phyloP scores from a whole-genome alignment of 1,140 invertebrate species.

The Drosophila elegans region DNA sequence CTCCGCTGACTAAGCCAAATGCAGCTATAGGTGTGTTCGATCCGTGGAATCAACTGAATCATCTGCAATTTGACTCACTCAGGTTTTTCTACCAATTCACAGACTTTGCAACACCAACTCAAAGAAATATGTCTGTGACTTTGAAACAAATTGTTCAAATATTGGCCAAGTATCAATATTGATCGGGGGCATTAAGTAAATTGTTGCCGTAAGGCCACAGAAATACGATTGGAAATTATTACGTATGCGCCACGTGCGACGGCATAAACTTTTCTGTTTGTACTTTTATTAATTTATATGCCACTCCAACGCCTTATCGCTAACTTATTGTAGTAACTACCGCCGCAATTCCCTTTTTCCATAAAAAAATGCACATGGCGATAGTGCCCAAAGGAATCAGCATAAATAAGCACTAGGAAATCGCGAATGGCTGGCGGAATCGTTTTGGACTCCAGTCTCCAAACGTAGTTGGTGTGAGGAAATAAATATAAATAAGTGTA shows the following conservation, averaged over 20 bases:
- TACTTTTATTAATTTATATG: constrained; percentile 44
- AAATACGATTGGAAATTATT: constrained; percentile 58
- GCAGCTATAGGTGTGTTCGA: constrained; percentile 19
- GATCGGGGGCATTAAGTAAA: constrained; percentile 59
- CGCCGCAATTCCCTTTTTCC: constrained; percentile 15
- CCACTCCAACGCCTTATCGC: constrained; percentile 43
- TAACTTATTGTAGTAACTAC: constrained; percentile 25
- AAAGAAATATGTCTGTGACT: constrained; percentile 21
- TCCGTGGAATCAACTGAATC: constrained; percentile 25
- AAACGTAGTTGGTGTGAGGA: constrained; percentile 12
- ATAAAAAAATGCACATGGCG: constrained; percentile 53
- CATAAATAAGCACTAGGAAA: constrained; percentile 61
- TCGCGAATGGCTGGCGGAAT: not conserved
- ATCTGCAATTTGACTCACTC: constrained; percentile 36
- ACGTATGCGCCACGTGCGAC: constrained; percentile 71
- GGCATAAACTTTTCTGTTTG: constrained; percentile 9
- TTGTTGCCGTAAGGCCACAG: constrained; percentile 52
- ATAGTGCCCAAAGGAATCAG: constrained; percentile 60
- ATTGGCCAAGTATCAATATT: constrained; percentile 64
- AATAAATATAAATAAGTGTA: constrained; percentile 78
- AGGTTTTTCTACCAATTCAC: constrained; percentile 16
- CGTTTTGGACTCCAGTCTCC: not conserved
- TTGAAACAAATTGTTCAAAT: constrained; percentile 69
- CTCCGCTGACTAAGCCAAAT: constrained; percentile 32
- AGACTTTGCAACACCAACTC: not conserved